These are phyloP conservation scores for Atta cephalotes DNA, from an alignment of 1,140 invertebrate genomes.

Conservation along the genomic window DNA sequence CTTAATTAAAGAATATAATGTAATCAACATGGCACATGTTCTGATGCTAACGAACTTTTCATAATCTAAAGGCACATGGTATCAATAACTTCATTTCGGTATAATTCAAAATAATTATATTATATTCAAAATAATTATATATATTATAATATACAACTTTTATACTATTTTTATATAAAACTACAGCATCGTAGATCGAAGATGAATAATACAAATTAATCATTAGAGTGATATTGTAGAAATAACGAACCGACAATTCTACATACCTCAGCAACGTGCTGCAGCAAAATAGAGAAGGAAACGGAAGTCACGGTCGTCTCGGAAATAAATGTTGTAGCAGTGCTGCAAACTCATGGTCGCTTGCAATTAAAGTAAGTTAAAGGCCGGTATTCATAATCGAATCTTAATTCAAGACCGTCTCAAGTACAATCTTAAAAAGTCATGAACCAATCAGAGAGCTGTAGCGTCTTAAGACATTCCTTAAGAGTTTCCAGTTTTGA, in stretches of 20 bases:
- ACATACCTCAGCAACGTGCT: slow-evolving; percentile 8
- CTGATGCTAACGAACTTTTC: background rate
- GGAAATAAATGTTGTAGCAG: too few species aligned
- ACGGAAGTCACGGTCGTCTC: background rate
- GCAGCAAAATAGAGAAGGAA: background rate
- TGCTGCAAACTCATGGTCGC: too few species aligned
- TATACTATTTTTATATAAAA: slow-evolving; percentile 11
- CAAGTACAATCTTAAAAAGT: too few species aligned
- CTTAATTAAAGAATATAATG: background rate
- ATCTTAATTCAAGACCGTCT: too few species aligned
- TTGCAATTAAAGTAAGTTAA: too few species aligned
- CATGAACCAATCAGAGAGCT: too few species aligned
- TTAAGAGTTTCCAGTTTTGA: too few species aligned
- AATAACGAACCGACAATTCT: background rate
- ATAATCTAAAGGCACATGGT: background rate
- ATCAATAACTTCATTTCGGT: background rate
- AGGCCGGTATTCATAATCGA: too few species aligned
- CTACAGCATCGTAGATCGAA: background rate
- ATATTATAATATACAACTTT: background rate
- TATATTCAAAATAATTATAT: background rate
- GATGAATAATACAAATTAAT: background rate
- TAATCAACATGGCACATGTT: background rate
- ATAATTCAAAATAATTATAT: background rate
- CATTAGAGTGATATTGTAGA: background rate
- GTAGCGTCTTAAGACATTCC: too few species aligned